phyloP scores from a whole-genome alignment of 2,888 invertebrate species.

The Leptinotarsa rubiginosa region DNA sequence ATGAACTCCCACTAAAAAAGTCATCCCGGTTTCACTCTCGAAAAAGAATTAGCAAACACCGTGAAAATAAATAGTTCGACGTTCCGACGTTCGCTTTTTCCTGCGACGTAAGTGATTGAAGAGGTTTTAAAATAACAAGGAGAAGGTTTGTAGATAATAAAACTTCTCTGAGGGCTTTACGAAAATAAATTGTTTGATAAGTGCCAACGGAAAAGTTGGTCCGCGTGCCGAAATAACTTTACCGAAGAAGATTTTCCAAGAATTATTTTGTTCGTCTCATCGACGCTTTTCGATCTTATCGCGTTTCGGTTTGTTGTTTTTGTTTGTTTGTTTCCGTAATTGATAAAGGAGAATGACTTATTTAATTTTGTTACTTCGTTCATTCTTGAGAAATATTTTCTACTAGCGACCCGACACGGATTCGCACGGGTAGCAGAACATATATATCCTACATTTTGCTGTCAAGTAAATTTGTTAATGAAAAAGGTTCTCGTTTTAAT shows the following conservation, averaged over 20 bases:
- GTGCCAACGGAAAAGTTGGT: slow-evolving; percentile 34
- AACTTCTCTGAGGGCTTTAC: slow-evolving; percentile 35
- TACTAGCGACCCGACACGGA: no score
- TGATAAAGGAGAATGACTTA: background rate
- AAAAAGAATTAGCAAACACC: background rate
- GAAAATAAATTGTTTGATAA: slow-evolving; percentile 43
- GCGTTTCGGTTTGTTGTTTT: slow-evolving; percentile 19
- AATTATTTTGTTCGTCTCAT: slow-evolving; percentile 24
- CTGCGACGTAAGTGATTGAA: slow-evolving; percentile 39
- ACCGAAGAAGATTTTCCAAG: slow-evolving; percentile 21
- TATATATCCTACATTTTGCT: no score
- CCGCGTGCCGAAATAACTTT: slow-evolving; percentile 32
- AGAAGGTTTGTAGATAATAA: slow-evolving; percentile 41
- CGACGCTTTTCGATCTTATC: slow-evolving; percentile 17
- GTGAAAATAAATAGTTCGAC: slow-evolving; percentile 29
- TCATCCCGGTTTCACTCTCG: background rate
- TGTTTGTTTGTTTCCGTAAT: slow-evolving; percentile 18
- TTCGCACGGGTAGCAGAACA: no score
- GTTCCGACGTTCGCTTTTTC: slow-evolving; percentile 19
- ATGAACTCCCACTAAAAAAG: background rate
- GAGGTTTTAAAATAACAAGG: slow-evolving; percentile 44
- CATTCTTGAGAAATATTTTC: no score
- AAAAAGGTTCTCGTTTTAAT: no score
- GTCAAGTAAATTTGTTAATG: no score
- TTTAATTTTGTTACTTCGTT: background rate